A percentile compares a stretch with the other conserved stretches of the same genome.
These are phyloP conservation scores for Maccullochella peelii DNA, from an alignment of 2,113 vertebrate species.

Conservation along the genomic window DNA sequence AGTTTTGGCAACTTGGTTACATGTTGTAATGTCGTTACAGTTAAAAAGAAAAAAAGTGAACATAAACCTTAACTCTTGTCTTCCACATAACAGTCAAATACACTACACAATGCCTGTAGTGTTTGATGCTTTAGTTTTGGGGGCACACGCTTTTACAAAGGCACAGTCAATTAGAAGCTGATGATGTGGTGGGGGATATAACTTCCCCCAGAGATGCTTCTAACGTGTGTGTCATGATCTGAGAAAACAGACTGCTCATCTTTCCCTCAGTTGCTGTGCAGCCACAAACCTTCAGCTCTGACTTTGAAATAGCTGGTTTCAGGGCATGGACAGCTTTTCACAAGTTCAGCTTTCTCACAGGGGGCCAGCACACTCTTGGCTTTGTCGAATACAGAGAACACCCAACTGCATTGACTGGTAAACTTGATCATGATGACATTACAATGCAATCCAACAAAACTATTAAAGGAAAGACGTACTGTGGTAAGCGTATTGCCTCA, in stretches of 20 bases:
- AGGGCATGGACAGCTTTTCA: conserved; percentile 19
- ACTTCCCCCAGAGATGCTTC: conserved; percentile 21
- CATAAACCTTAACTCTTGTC: no score
- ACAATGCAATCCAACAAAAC: conserved; percentile 26
- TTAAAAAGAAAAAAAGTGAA: not conserved
- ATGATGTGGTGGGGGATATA: conserved; percentile 25
- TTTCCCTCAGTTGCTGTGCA: conserved; percentile 13
- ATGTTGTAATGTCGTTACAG: no score
- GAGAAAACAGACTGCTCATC: conserved; percentile 38
- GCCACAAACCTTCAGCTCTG: conserved; percentile 19
- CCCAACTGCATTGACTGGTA: not conserved
- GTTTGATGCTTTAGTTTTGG: conserved; percentile 51
- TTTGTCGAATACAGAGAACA: conserved; percentile 10
- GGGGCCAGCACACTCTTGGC: not conserved
- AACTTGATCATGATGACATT: conserved; percentile 52
- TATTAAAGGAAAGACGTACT: no score
- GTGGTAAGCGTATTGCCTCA: no score
- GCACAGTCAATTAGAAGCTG: conserved; percentile 51
- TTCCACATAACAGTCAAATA: not conserved
- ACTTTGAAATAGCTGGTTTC: conserved; percentile 24
- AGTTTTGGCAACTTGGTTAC: no score
- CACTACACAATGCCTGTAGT: not conserved
- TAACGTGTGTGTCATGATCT: conserved; percentile 33
- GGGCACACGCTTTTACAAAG: not conserved
- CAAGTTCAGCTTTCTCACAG: conserved; percentile 7